Evolutionary conservation across 2,888 invertebrate genomes (phyloP).

Genomic region (Eutolmus rufibarbis): DNA sequence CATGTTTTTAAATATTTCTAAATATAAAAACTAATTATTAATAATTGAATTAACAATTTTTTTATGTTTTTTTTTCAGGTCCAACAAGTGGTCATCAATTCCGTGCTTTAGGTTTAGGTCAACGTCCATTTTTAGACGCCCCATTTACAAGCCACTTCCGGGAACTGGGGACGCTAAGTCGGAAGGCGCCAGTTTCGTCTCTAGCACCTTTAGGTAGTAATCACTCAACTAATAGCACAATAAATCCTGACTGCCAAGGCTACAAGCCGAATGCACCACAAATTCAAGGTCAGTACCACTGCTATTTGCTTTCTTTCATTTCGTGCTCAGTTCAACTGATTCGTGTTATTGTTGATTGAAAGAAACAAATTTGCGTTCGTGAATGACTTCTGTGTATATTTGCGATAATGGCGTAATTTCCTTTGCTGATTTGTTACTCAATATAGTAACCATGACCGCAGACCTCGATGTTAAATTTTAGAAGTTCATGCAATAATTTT

Average conservation of each 20-base stretch:
- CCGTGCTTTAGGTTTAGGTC: slow-evolving; percentile 76
- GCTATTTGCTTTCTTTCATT: slow-evolving; percentile 56
- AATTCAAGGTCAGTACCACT: slow-evolving; percentile 59
- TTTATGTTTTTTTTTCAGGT: slow-evolving; percentile 57
- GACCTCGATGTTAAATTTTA: background rate
- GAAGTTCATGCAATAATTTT: background rate
- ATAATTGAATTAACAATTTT: background rate
- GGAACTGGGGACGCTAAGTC: slow-evolving; percentile 75
- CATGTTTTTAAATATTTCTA: too few species aligned
- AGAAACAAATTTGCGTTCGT: background rate
- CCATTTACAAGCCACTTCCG: slow-evolving; percentile 72
- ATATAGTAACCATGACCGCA: background rate
- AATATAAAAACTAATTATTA: too few species aligned
- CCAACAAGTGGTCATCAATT: slow-evolving; percentile 73
- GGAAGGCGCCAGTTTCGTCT: slow-evolving; percentile 65
- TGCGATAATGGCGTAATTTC: background rate
- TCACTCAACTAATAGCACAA: slow-evolving; percentile 62
- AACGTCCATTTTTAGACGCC: slow-evolving; percentile 73
- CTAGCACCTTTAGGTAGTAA: slow-evolving; percentile 57
- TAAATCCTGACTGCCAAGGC: slow-evolving; percentile 67
- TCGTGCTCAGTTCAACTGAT: slow-evolving; percentile 49
- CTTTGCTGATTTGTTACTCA: background rate
- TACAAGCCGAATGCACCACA: slow-evolving; percentile 70
- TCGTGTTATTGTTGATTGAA: background rate
- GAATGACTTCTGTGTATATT: slow-evolving; percentile 8